Conservation (phyloP, 1,140 invertebrate genomes). For the Trialeurodes vaporariorum region DNA sequence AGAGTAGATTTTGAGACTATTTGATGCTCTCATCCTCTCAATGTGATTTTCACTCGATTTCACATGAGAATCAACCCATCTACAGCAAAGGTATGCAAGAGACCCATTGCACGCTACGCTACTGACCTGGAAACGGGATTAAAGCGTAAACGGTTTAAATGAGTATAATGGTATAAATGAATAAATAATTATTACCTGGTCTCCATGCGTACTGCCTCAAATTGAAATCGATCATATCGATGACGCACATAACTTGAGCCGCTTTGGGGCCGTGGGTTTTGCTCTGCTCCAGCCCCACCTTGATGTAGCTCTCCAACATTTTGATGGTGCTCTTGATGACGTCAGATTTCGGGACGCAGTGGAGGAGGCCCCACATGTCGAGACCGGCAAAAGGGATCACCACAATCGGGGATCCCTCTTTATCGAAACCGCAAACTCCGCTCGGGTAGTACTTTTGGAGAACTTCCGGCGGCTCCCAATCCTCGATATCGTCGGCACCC, state of each 20-base stretch:
- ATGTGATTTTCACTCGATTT: too few relatives aligned
- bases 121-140: too few relatives aligned
- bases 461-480: conserved; percentile 58
- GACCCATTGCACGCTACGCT: too few relatives aligned
- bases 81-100: too few relatives aligned
- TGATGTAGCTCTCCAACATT: conserved; percentile 37
- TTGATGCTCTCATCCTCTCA: too few relatives aligned
- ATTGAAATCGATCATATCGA: conserved; percentile 77
- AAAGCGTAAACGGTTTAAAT: conserved; percentile 6
- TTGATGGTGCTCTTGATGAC: conserved; percentile 53
- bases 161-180: conserved; percentile 4
- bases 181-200: conserved; percentile 52
- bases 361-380: conserved; percentile 67
- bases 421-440: conserved; percentile 65
- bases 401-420: conserved; percentile 72
- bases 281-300: conserved; percentile 44
- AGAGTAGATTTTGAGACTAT: too few relatives aligned
- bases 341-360: conserved; percentile 57
- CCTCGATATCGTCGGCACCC: conserved; percentile 53
- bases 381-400: conserved; percentile 57
- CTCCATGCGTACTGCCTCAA: conserved; percentile 72
- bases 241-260: conserved; percentile 55
- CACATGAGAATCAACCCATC: too few relatives aligned
- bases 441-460: conserved; percentile 60
- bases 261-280: conserved; percentile 44